phyloP scores from a whole-genome alignment of 2,113 vertebrate species.

The Cyphomyrus discorhynchus region DNA sequence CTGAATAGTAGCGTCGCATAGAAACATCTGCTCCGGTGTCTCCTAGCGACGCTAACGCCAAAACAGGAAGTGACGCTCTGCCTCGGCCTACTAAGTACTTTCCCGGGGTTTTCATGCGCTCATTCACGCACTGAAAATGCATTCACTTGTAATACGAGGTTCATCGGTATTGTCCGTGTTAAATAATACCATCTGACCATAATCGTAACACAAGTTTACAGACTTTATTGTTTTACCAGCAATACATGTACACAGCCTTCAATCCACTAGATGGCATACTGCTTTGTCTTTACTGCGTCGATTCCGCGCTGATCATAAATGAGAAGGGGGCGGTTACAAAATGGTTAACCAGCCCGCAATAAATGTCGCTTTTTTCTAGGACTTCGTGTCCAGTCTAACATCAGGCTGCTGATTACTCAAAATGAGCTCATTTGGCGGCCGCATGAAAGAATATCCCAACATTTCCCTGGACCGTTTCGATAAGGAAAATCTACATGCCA shows the following conservation, averaged over 20 bases:
- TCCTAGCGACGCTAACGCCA: conserved; percentile 13
- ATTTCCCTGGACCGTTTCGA: conserved; percentile 88
- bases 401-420: no score
- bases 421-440: conserved; percentile 84
- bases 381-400: not conserved
- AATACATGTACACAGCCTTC: not conserved
- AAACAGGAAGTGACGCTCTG: not conserved
- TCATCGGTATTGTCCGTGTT: not conserved
- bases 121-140: not conserved
- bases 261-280: conserved; percentile 10
- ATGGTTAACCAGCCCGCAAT: not conserved
- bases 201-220: not conserved
- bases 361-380: not conserved
- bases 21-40: not conserved
- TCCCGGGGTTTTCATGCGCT: not conserved
- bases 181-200: not conserved
- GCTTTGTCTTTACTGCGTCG: not conserved
- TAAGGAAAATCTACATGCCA: conserved; percentile 73
- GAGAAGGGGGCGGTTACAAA: not conserved
- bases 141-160: not conserved
- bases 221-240: not conserved
- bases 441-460: conserved; percentile 78
- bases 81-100: not conserved
- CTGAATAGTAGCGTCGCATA: not conserved
- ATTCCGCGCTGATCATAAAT: not conserved